Evolutionary conservation across 2,888 invertebrate species (phyloP), one percentile per base, ranked within the genome.

Genomic region (Chloroclysta siterata): DNA sequence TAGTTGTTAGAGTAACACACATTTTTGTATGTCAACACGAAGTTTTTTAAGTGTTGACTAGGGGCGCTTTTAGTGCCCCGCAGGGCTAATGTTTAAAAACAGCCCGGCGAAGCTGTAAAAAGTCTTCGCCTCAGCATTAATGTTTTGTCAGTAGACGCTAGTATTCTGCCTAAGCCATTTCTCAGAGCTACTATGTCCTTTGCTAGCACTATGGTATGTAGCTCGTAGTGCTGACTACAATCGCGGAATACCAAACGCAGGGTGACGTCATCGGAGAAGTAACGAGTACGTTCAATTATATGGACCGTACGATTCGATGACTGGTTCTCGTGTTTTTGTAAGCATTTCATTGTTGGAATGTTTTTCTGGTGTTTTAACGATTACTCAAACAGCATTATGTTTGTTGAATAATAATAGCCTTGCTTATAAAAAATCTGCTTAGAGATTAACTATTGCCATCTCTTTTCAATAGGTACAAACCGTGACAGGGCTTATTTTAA

Each of bases 191-290:
- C 48, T 48, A n/a, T n/a, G 50, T 50, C 7, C 28, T n/a, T 33
- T 29, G 15, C 14, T 15, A 11, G 11, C 36, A 51, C 14, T 50
- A n/a, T 33, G 39, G 50, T 41, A 52, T 48, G n/a, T 39, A 39
- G 8, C 36, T 47, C 15, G 3, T 36, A 58, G 28, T 28, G 39
- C 44, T 50, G 28, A 13, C 33, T 36, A 63, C 60, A 52, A 52
- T 58, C 41, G 46, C 51, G 29, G 66, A 66, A 68, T 68, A 66
- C 55, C 61, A 62, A 69, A 42, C 60, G 47, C 5, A 5, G 8
- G n/a, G 57, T 69, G 70, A 71, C 70, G 69, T 69, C 70, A 65
- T 13, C 50, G 47, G n/a, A 41, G 15, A n/a, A 59, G 56, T 53
- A 48, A 2, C 11, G 11, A 14, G 56, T 47, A 53, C 61, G 47